Evolutionary conservation across 2,797 vertebrate genomes (phyloP), one percentile per base, ranked within the genome.

Genomic region (Neopelma chrysocephalum): DNA sequence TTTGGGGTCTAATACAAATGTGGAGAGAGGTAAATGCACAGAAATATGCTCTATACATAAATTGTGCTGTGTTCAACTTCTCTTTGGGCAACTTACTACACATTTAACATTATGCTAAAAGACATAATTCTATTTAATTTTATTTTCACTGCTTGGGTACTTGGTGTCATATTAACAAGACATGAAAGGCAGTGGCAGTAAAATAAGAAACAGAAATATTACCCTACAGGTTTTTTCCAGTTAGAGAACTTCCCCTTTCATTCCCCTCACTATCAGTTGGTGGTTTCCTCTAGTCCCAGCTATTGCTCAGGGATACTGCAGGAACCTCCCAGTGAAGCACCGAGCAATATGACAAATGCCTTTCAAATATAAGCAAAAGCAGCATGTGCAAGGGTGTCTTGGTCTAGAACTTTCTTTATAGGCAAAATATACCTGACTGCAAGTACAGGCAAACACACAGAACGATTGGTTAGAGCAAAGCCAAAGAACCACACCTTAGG

Each of bases 401-500:
- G 5, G n/a, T 82, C 84, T 54, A 60, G 38, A 92, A 26, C 45
- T n/a, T 71, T 70, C 36, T 62, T 78, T 82, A 54, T 4, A 75
- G n/a, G 42, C 7, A 18, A 94, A 38, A 21, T 6, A 60, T 6
- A 68, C 7, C 25, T 42, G 45, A 23, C 34, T 69, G 54, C 4
- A 19, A 83, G 62, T 65, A 54, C 58, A 93, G 62, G 62, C 77
- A 84, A 62, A 88, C n/a, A n/a, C 8, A 34, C 5, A 54, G 58
- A 89, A 62, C 0, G 5, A 85, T 1, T n/a, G 32, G 56, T n/a
- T 58, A 75, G 27, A 79, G 69, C 31, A 20, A 93, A 91, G 42
- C 32, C 25, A 42, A 72, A 71, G 58, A 95, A 66, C 82, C 88
- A 94, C 91, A 61, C 96, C 94, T 64, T 75, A n/a, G 9, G 56